Evolutionary conservation across 2,113 vertebrate species (phyloP).

Genomic region (Melanerpes formicivorus): DNA sequence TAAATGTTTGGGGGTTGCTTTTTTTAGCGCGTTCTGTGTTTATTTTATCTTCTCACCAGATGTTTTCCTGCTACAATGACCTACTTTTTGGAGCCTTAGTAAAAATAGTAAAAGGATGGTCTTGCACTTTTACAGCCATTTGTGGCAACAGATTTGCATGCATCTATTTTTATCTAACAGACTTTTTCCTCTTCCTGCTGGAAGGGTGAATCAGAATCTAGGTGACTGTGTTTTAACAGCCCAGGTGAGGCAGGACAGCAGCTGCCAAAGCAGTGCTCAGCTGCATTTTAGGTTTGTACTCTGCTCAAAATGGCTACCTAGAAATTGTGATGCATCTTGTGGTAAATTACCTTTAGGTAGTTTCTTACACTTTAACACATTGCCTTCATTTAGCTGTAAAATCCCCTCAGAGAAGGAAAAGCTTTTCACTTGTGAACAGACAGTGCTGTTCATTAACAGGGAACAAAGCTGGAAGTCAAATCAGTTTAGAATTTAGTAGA

Average conservation of each 20-base stretch:
- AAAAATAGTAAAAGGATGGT: not conserved
- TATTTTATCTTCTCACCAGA: not conserved
- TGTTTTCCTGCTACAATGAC: not conserved
- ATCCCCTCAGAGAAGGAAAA: not conserved
- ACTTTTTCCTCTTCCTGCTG: not conserved
- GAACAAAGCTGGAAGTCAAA: not conserved
- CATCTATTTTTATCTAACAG: not conserved
- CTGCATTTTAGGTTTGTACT: not conserved
- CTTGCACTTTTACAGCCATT: fast-evolving
- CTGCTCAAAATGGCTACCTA: not conserved
- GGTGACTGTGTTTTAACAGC: not conserved
- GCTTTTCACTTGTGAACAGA: not conserved
- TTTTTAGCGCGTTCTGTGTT: not conserved
- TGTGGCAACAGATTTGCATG: not conserved
- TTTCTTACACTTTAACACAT: not conserved
- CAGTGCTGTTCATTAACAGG: not conserved
- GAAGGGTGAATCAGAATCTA: not conserved
- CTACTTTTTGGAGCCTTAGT: not conserved
- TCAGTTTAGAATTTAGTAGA: not conserved
- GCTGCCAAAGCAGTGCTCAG: not conserved
- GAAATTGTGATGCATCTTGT: not conserved
- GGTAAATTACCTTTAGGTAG: not conserved
- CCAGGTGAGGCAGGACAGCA: not conserved
- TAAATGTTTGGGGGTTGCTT: not conserved
- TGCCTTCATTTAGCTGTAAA: not conserved